A percentile compares a stretch with the other conserved stretches of the same genome.
phyloP scores from a whole-genome alignment of 53 echinoderm and acorn worm species.

The Hippasteria phrygiana region DNA sequence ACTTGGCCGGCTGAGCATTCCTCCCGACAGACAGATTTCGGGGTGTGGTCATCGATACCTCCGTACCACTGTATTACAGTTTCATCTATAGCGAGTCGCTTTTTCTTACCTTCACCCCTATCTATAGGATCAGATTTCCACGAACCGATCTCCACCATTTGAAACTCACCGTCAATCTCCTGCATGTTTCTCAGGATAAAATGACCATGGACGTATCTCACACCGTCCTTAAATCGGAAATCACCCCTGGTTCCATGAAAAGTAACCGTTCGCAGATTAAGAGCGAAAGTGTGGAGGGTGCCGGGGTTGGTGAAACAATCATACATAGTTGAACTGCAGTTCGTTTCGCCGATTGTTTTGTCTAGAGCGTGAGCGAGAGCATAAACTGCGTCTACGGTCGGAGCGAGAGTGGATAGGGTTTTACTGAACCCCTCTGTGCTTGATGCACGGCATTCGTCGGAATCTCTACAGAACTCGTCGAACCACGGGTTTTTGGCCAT shows the following conservation, averaged over 20 bases:
- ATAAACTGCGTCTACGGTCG: constrained; percentile 50
- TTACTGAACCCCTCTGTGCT: constrained; percentile 61
- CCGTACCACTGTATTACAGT: constrained; percentile 11
- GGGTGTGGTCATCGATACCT: neutral
- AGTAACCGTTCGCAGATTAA: neutral
- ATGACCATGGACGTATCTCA: neutral
- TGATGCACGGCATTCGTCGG: neutral
- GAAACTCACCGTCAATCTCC: constrained; percentile 29
- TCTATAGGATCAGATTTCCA: constrained; percentile 19
- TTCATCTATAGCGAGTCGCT: neutral
- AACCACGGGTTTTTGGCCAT: constrained; percentile 65
- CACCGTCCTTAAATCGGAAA: neutral
- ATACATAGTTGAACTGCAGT: neutral
- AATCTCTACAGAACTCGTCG: constrained; percentile 34
- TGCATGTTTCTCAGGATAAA: constrained; percentile 37
- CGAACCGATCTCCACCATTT: constrained; percentile 59
- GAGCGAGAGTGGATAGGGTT: constrained; percentile 24
- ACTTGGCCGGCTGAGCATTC: constrained; percentile 28
- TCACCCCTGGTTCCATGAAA: constrained; percentile 26
- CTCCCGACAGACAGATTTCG: constrained; percentile 41
- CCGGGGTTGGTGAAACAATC: neutral
- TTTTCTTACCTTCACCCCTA: neutral
- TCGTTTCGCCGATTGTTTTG: neutral
- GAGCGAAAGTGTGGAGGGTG: neutral
- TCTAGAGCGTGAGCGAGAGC: constrained; percentile 49